Base-by-base conservation (phyloP, 1,140 invertebrate species). In the Heliconius himera region DNA sequence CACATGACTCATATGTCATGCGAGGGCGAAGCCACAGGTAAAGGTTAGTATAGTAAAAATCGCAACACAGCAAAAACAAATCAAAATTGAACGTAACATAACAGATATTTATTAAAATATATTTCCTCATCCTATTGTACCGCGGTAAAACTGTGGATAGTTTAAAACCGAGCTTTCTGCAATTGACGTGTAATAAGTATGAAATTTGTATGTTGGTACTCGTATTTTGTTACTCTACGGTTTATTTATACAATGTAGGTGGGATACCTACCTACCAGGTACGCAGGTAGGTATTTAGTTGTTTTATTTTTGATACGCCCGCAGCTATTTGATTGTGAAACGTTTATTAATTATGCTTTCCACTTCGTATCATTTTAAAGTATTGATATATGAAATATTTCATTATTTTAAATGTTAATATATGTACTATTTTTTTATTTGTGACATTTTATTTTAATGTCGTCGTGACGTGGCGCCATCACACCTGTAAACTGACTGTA, bases 101-200 rank as follows among this genome's bases (percentile, higher is more conserved):
- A 22, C n/a, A 22, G n/a, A 22, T 56, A 56, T 56, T 56, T 56
- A 56, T 56, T 56, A 20, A 56, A 51, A 51, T 51, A 56, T 56
- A 56, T 56, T 56, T 56, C 20, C 54, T 56, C 54, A 56, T 56
- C 20, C 20, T 56, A 22, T 56, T 22, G n/a, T 56, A 22, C 20
- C n/a, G n/a, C 54, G n/a, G 54, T 22, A 74, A 36, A 82, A 77
- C 72, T 70, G 78, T 79, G 76, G 36, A 71, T 60, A 79, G 60
- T 71, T 77, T 76, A 73, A 77, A 73, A 70, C 60, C 38, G 38
- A 49, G 36, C 56, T 73, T 46, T 70, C 79, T 80, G 79, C 74
- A 49, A 77, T 51, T 80, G 79, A 77, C 79, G 75, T 70, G 36
- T 73, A 80, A 73, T 80, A 76, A 80, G 60, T 80, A 80, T 76